Conservation (phyloP, 2,797 vertebrate genomes). For the Darevskia mixta region DNA sequence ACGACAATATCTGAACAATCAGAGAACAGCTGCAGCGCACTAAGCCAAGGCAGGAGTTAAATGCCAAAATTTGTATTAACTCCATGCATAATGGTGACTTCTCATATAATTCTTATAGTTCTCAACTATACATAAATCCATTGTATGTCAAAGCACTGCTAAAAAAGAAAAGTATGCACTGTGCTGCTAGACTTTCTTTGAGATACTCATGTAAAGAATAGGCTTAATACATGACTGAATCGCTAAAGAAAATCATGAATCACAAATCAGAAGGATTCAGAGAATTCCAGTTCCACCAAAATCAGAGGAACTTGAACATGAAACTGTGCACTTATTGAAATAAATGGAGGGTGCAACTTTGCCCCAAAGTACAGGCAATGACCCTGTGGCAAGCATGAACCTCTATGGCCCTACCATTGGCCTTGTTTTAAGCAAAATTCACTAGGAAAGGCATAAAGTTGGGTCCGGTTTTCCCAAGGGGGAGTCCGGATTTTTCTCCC, state of each 20-base stretch:
- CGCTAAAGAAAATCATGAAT: background rate
- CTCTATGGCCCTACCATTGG: background rate
- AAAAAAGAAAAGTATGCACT: constrained; percentile 2
- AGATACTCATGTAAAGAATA: background rate
- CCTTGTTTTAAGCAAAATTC: no score
- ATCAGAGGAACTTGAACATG: background rate
- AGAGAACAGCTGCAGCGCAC: background rate
- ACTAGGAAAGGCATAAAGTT: no score
- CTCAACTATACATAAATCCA: background rate
- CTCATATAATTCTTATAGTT: background rate
- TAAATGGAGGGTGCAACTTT: background rate
- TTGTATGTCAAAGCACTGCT: background rate
- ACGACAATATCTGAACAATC: background rate
- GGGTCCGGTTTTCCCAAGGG: no score
- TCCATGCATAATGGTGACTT: background rate
- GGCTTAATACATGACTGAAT: background rate
- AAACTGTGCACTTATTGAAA: background rate
- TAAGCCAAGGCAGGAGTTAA: constrained; percentile 11
- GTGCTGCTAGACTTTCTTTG: background rate
- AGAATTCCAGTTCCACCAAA: background rate
- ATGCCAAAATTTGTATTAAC: constrained; percentile 3
- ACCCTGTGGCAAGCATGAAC: background rate
- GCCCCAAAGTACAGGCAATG: background rate
- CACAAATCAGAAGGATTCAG: background rate
- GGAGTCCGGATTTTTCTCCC: no score